A percentile compares a stretch with the other conserved stretches of the same genome.
Conservation (phyloP, 64 coral and sea anemone genomes). For the Stichodactyla mertensii region DNA sequence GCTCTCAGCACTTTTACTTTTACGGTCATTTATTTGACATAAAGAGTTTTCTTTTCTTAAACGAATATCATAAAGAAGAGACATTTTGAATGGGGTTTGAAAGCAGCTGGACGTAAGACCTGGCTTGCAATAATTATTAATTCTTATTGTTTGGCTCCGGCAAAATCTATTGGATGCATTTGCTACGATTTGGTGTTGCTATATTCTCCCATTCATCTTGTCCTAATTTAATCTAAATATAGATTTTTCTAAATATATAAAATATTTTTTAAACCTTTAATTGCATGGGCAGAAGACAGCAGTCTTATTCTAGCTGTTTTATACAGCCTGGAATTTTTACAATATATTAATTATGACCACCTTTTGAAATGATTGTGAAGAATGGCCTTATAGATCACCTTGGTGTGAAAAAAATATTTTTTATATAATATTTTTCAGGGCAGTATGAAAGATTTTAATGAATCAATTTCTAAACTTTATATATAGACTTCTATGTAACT, state of each 20-base stretch:
- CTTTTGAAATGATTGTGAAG: too few species aligned
- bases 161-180: neutral
- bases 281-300: neutral
- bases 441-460: neutral
- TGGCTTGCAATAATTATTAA: constrained; percentile 19
- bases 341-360: neutral
- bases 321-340: neutral
- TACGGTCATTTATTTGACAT: neutral
- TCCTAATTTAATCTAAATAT: neutral
- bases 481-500: neutral
- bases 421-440: neutral
- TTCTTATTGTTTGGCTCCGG: neutral
- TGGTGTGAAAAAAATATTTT: neutral
- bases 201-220: neutral
- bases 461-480: neutral
- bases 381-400: neutral
- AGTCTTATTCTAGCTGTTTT: neutral
- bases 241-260: constrained; percentile 8
- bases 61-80: constrained; percentile 1
- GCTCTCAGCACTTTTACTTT: neutral
- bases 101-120: constrained; percentile 1
- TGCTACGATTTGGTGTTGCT: neutral
- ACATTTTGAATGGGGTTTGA: neutral
- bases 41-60: neutral
- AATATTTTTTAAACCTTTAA: neutral